Base-by-base conservation (phyloP, 2,113 vertebrate species). In the Pachyramphus minor region DNA sequence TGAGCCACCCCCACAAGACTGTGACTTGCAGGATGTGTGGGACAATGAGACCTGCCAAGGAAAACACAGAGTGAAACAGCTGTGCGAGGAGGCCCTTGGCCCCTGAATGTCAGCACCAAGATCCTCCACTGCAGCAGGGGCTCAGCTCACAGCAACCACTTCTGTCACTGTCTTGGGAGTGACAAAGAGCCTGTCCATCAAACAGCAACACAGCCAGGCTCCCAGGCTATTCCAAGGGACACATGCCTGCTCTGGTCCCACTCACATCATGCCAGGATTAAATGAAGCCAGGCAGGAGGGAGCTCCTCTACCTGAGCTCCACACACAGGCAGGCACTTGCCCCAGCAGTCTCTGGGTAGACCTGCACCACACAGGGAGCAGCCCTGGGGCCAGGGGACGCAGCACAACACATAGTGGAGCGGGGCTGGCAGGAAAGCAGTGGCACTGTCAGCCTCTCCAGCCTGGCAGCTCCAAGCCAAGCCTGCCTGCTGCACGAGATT, bases 1-100 rank as follows among this genome's bases (percentile, higher is more conserved):
- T 93, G 99, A 99, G 87, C 99, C 99, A 85, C 98, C 98, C 60
- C 99, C 99, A 95, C 99, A 99, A 87, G 99, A 99, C 95, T 99
- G 99, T 1, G 99, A 99, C 68, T 99, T 99, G 90, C 99, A 99
- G 89, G 99, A 99, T 41, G 98, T 98, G 95, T 98, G 98, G 45
- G 98, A 98, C 93, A 98, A 97, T 6, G 98, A 98, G 83, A 98
- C 98, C 98, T 98, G 96, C 80, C 91, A 91, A 90, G 81, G 69
- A 59, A 97, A 89, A 73, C 56, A 75, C 24, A 79, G 58, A 64
- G 63, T 87, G 77, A 96, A 92, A 76, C 18, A 64, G 53, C 16
- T 39, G 39, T 19, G 25, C 41, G 12, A 22, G 31, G 37, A 73
- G 14, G 28, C 25, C 59, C 25, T 37, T 44, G 8, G 28, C 5